Base-by-base conservation (phyloP, 2,888 invertebrate genomes). In the Zygothrica quintamaculata region DNA sequence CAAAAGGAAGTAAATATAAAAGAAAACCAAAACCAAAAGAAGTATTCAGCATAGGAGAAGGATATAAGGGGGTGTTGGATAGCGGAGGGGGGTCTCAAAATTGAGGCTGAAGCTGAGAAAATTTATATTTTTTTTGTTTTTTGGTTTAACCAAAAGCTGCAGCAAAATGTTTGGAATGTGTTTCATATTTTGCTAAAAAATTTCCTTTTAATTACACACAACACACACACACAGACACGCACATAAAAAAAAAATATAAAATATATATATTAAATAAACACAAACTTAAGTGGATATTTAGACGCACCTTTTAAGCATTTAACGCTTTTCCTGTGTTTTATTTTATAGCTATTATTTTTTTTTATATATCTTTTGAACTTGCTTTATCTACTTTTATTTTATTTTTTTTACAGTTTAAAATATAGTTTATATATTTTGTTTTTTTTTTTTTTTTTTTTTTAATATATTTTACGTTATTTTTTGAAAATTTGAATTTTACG, bases 131-230 rank as follows among this genome's bases (percentile, higher is more conserved):
- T n/a, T n/a, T n/a, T n/a, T n/a, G n/a, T n/a, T n/a, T n/a, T n/a
- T n/a, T n/a, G n/a, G n/a, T n/a, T n/a, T n/a, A n/a, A n/a, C n/a
- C n/a, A n/a, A n/a, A n/a, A n/a, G n/a, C n/a, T n/a, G n/a, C n/a
- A n/a, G n/a, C n/a, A 18, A 40, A 40, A 22, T 40, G 9, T 40
- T 40, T 40, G 18, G 18, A 5, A 22, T 22, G 18, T 3, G 18
- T 22, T 22, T 22, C 18, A 22, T 22, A 8, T 16, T 37, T 37
- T 3, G 13, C 18, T 5, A 22, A 22, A 22, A 22, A 22, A 3
- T 22, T 71, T 59, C 33, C 13, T 48, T 42, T 58, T 51, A 69
- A 77, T 74, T 74, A 60, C 58, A 58, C 25, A 57, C 53, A 39
- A 34, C 18, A 34, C 39, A 42, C 34, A 46, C 33, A 42, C 36